phyloP scores from a whole-genome alignment of 2,888 invertebrate genomes.

The Acanthosepion lycidas region DNA sequence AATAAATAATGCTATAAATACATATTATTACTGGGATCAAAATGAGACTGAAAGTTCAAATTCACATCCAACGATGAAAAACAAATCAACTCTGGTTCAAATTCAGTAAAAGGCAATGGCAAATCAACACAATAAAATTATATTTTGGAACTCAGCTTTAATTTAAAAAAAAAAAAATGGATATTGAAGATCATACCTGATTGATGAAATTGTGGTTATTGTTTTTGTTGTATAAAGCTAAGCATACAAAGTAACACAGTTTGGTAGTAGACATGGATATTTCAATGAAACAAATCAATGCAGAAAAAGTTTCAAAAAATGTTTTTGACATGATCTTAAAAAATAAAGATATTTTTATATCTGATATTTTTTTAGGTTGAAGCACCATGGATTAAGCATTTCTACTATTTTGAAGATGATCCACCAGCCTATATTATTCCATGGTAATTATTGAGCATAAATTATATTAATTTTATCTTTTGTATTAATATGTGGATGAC shows the following conservation, averaged over 20 bases:
- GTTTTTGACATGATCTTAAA: neutral
- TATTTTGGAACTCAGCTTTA: too few relatives aligned
- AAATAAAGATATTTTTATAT: neutral
- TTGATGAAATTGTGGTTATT: neutral
- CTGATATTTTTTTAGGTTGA: constrained; percentile 78
- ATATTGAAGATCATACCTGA: too few relatives aligned
- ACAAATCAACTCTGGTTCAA: too few relatives aligned
- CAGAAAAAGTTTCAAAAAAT: neutral
- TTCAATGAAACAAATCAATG: neutral
- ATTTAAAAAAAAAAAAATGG: too few relatives aligned
- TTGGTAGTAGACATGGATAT: neutral
- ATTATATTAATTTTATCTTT: neutral
- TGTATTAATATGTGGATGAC: neutral
- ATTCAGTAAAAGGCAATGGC: too few relatives aligned
- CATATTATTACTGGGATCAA: too few relatives aligned
- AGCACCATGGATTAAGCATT: constrained; percentile 92
- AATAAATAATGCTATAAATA: too few relatives aligned
- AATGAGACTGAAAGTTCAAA: too few relatives aligned
- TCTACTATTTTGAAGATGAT: constrained; percentile 89
- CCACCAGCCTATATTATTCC: constrained; percentile 82
- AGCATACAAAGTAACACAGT: too few relatives aligned
- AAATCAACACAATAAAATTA: too few relatives aligned
- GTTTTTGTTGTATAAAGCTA: neutral
- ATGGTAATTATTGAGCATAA: constrained; percentile 54
- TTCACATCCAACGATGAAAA: too few relatives aligned